Percentiles rank a stretch among this genome's conserved stretches.
Evolutionary conservation across 2,888 invertebrate genomes (phyloP).

Genomic region (Spodoptera picta): DNA sequence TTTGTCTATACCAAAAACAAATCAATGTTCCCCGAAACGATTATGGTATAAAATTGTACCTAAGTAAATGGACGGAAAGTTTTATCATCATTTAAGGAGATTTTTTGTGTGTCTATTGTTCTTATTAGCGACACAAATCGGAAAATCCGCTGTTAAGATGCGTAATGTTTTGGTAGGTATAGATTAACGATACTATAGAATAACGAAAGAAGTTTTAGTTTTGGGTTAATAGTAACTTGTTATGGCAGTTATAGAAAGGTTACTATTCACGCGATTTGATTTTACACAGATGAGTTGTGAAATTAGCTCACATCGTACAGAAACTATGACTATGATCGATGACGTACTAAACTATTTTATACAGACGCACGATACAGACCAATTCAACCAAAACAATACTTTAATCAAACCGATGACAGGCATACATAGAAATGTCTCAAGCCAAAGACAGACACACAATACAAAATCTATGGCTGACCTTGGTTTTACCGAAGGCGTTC

Average conservation of each 20-base stretch:
- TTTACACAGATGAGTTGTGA: too few relatives aligned
- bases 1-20: conserved; percentile 9
- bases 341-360: too few relatives aligned
- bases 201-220: too few relatives aligned
- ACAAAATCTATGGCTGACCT: conserved; percentile 49
- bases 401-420: too few relatives aligned
- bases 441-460: conserved; percentile 12
- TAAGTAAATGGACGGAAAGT: conserved; percentile 12
- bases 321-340: too few relatives aligned
- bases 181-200: too few relatives aligned
- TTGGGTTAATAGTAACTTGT: too few relatives aligned
- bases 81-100: conserved; percentile 3
- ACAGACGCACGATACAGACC: too few relatives aligned
- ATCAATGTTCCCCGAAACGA: conserved; percentile 32
- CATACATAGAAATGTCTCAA: conserved; percentile 2
- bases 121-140: conserved; percentile 34
- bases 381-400: too few relatives aligned
- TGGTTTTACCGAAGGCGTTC: conserved; percentile 47
- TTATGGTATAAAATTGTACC: conserved; percentile 13
- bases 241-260: too few relatives aligned
- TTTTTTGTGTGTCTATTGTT: conserved; percentile 45
- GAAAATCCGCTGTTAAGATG: conserved; percentile 30
- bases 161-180: not conserved
- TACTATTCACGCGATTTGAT: too few relatives aligned
- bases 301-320: too few relatives aligned